A percentile compares a stretch with the other conserved stretches of the same genome.
Conservation (phyloP, 2,797 vertebrate species). For the Jordanella pulchra region DNA sequence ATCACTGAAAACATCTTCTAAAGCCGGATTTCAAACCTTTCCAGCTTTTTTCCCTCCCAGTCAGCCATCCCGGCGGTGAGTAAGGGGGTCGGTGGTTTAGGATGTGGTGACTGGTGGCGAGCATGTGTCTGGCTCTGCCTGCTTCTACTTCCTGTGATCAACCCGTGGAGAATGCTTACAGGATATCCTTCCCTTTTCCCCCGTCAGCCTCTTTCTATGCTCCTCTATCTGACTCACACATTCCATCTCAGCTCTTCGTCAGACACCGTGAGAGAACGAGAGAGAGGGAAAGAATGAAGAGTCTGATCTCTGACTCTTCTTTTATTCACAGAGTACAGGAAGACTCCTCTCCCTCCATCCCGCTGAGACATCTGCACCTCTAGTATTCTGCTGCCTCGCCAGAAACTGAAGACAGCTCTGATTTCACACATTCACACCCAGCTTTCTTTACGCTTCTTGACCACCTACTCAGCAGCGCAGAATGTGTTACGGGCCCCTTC, state of each 20-base stretch:
- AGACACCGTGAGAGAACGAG: constrained; percentile 29
- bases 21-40: background rate
- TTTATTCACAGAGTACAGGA: constrained; percentile 18
- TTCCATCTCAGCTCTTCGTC: constrained; percentile 65
- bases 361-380: constrained; percentile 20
- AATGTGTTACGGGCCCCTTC: constrained; percentile 55
- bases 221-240: constrained; percentile 73
- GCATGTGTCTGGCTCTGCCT: constrained; percentile 56
- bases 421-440: constrained; percentile 21
- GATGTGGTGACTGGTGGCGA: constrained; percentile 63
- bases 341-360: constrained; percentile 33
- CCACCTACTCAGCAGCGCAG: constrained; percentile 35
- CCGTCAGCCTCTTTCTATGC: constrained; percentile 41
- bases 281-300: constrained; percentile 26
- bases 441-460: constrained; percentile 21
- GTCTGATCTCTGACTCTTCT: constrained; percentile 42
- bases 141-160: constrained; percentile 74
- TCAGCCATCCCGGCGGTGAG: constrained; percentile 35
- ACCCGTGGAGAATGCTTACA: constrained; percentile 68
- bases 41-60: constrained; percentile 14
- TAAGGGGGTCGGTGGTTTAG: constrained; percentile 47
- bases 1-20: background rate
- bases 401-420: constrained; percentile 25
- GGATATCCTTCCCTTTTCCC: constrained; percentile 69
- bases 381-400: constrained; percentile 28